Evolutionary conservation across 2,113 vertebrate genomes (phyloP).

Genomic region (Trematomus loennbergii): DNA sequence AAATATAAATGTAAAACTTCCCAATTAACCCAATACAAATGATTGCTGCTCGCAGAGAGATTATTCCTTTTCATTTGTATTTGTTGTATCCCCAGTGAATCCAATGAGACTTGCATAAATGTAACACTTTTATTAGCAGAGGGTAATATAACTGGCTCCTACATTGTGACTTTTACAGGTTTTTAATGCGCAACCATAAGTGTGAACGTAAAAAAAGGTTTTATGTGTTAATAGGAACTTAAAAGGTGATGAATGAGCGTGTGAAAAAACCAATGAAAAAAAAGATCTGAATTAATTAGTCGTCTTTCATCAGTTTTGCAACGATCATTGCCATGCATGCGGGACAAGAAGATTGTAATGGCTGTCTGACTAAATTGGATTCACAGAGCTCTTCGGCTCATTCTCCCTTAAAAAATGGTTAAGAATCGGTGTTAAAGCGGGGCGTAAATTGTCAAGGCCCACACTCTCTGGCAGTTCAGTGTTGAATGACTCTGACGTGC

Average conservation of each 20-base stretch:
- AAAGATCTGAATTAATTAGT: conserved; percentile 36
- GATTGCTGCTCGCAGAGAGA: conserved; percentile 10
- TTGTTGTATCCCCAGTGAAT: conserved; percentile 1
- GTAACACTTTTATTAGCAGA: too few relatives aligned
- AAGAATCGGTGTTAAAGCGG: conserved; percentile 22
- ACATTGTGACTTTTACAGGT: conserved; percentile 3
- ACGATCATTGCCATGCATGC: conserved; percentile 12
- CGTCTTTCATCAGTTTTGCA: conserved; percentile 12
- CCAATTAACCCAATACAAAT: conserved; percentile 15
- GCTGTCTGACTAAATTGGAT: conserved; percentile 33
- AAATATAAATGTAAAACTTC: background rate
- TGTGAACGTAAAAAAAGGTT: background rate
- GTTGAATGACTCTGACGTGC: conserved; percentile 43
- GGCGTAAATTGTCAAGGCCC: conserved; percentile 39
- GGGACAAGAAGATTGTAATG: conserved; percentile 17
- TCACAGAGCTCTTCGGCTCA: conserved; percentile 1
- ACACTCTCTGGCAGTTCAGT: conserved; percentile 16
- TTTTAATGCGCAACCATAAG: conserved; percentile 10
- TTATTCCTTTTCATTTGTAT: background rate
- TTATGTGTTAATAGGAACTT: conserved; percentile 25
- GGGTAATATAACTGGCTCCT: background rate
- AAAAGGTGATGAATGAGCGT: conserved; percentile 2
- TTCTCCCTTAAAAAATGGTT: conserved; percentile 13
- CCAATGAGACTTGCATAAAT: background rate
- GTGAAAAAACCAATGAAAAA: conserved; percentile 12